Base-by-base conservation (phyloP, 2,113 vertebrate species). In the Scomber scombrus region DNA sequence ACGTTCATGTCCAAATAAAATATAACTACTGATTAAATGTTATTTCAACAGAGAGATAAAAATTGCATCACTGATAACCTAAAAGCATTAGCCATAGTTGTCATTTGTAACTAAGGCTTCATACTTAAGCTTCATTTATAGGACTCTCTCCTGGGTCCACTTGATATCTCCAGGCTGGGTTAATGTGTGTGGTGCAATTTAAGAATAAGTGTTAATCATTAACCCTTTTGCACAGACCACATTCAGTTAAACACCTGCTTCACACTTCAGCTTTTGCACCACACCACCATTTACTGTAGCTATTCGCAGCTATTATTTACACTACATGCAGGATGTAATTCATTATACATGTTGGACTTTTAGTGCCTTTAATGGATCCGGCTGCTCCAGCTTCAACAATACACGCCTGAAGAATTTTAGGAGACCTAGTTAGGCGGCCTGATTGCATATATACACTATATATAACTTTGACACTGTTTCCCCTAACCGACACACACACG, bases 181-280 rank as follows among this genome's bases (percentile, higher is more conserved):
- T 91, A 91, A 91, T 89, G 85, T 89, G 74, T 81, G 80, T 57
- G 58, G 79, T 65, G 86, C 55, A 71, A 68, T 88, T 81, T 82
- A 54, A 57, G 50, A 55, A 56, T 49, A 13, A 0, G 1, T n/a
- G 84, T 90, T 81, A 92, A 92, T 91, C 77, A 92, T 91, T 92
- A 90, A 90, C 77, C 60, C 40, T 67, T 31, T 26, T 40, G 19
- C 55, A 62, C 29, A 29, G 31, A 85, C 23, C 13, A 3, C 55
- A 40, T 54, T 54, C 65, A 73, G 60, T 29, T 34, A 18, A 71
- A 65, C 56, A 58, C 65, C 52, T 68, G 50, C 62, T 10, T 31
- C 61, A 18, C 18, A 6, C 47, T 45, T 5, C 29, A 58, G 54
- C 31, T 26, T 61, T 71, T 34, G 56, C 29, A 67, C 45, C 14